Base-by-base conservation (phyloP, 2,888 invertebrate genomes). In the Xiphydria camelus region DNA sequence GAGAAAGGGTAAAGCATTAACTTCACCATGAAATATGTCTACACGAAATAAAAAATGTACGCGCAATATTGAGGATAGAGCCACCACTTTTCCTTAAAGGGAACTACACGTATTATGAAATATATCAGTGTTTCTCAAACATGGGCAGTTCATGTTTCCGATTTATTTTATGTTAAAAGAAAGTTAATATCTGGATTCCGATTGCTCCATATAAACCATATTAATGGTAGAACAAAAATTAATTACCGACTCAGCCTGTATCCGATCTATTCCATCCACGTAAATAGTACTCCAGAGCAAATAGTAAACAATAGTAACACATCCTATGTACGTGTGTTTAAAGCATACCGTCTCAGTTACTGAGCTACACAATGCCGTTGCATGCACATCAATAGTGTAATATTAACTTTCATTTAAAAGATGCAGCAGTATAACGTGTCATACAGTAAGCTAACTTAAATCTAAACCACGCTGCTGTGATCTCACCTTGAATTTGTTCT, bases 401-500 rank as follows among this genome's bases (percentile, higher is more conserved):
- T 53, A 55, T 48, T 32, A 17, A 52, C 47, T 52, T 48, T 45
- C 44, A 41, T 57, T 55, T 53, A 49, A 57, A 50, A 57, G 55
- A 68, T 66, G 65, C 65, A 71, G 64, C 66, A 54, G 66, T 69
- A 64, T 72, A 49, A 64, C 45, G 67, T 59, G 57, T 65, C 60
- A 66, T 65, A 70, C 64, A 67, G 47, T 65, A 73, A 73, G 67
- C 73, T 73, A 68, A 63, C 68, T 71, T 65, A 69, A 60, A 62
- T 68, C 64, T 71, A 71, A 57, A 68, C 66, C 70, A 69, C 72
- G 67, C 69, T 66, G 68, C 66, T 69, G 61, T 68, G 63, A 68
- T 75, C 80, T 80, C 80, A 80, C 80, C 80, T 80, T 78, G 77
- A 76, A 75, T 77, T 77, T 71, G 77, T 73, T 74, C 78, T 78